Percentiles rank a stretch among this genome's conserved stretches.
Conservation (phyloP, 2,113 vertebrate species). For the Rana temporaria region DNA sequence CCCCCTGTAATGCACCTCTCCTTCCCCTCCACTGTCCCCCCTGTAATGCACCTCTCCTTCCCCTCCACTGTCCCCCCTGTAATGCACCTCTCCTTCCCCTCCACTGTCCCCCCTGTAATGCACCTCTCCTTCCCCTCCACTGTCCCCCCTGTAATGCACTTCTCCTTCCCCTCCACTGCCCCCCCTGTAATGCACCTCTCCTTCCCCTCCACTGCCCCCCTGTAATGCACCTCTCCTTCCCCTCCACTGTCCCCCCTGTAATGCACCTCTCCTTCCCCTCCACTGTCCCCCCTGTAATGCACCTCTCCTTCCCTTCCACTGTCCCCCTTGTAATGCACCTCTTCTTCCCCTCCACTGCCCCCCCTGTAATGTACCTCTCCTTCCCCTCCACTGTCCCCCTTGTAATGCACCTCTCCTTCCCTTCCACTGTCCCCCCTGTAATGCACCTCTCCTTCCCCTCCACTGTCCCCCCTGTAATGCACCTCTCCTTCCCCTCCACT, state of each 20-base stretch:
- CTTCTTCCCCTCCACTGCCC: neutral
- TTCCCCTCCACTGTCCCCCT: no score
- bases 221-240: neutral
- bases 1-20: neutral
- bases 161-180: no score
- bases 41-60: neutral
- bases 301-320: neutral
- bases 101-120: neutral
- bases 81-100: neutral
- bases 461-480: neutral
- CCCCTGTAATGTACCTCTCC: neutral
- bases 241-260: neutral
- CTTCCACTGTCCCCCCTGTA: neutral
- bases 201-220: neutral
- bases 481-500: no score
- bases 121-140: no score
- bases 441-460: neutral
- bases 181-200: neutral
- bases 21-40: no score
- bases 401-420: neutral
- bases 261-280: no score
- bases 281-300: no score
- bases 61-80: neutral
- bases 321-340: neutral
- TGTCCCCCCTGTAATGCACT: no score